Evolutionary conservation across 2,888 invertebrate genomes (phyloP).

Genomic region (Lysandra bellargus): DNA sequence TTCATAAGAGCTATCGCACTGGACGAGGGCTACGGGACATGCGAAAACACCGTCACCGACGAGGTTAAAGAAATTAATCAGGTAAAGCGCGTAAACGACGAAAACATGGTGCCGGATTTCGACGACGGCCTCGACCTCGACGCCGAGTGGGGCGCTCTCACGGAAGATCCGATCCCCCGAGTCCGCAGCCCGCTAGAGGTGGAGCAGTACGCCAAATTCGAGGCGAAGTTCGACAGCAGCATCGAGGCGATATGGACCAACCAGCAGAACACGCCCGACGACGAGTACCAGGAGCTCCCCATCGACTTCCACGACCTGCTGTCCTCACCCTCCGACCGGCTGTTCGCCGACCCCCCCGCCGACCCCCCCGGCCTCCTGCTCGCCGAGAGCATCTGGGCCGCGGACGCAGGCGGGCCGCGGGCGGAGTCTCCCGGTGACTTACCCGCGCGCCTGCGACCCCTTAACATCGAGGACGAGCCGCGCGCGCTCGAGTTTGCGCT

Average conservation of each 20-base stretch:
- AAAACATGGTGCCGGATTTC: slow-evolving; percentile 64
- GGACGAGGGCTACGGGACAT: slow-evolving; percentile 77
- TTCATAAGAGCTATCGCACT: slow-evolving; percentile 71
- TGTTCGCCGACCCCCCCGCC: slow-evolving; percentile 65
- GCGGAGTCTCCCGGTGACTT: slow-evolving; percentile 50
- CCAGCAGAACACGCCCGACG: slow-evolving; percentile 74
- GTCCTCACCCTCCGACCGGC: slow-evolving; percentile 79
- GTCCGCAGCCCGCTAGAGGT: slow-evolving; percentile 67
- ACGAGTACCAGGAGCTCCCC: slow-evolving; percentile 82
- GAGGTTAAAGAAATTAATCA: slow-evolving; percentile 58
- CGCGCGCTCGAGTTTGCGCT: slow-evolving; percentile 58
- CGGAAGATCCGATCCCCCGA: slow-evolving; percentile 58
- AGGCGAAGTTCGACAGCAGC: slow-evolving; percentile 85
- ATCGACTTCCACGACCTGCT: slow-evolving; percentile 81
- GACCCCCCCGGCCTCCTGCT: slow-evolving; percentile 62
- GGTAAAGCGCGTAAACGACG: slow-evolving; percentile 53
- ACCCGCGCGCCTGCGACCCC: slow-evolving; percentile 57
- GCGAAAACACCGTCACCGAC: slow-evolving; percentile 72
- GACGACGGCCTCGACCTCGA: slow-evolving; percentile 61
- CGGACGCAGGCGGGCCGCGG: slow-evolving; percentile 49
- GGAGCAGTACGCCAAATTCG: slow-evolving; percentile 80
- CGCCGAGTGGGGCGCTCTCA: slow-evolving; percentile 64
- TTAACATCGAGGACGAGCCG: slow-evolving; percentile 52
- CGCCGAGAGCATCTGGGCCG: slow-evolving; percentile 63
- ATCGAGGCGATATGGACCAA: slow-evolving; percentile 85